phyloP scores from a whole-genome alignment of 1,140 invertebrate genomes.

The Ptiloglossa arizonensis region DNA sequence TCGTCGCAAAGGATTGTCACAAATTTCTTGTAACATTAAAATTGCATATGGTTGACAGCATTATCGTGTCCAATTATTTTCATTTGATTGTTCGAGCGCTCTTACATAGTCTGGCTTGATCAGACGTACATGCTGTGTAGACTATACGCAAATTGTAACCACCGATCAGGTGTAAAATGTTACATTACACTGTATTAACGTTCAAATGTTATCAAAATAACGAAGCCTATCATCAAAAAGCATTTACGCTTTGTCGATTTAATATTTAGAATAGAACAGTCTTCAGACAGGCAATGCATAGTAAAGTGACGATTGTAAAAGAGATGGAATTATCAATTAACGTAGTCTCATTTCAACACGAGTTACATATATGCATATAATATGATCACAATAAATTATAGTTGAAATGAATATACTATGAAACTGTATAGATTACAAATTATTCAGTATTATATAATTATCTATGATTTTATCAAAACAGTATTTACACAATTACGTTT shows the following conservation, averaged over 20 bases:
- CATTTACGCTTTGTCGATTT: slow-evolving; percentile 31
- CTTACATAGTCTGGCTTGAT: slow-evolving; percentile 21
- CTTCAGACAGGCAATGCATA: slow-evolving; percentile 6
- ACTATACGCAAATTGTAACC: slow-evolving; percentile 72
- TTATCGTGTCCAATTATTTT: slow-evolving; percentile 27
- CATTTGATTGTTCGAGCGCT: slow-evolving; percentile 30
- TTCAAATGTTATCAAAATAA: slow-evolving; percentile 36
- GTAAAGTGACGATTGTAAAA: background rate
- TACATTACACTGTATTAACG: slow-evolving; percentile 43
- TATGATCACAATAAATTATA: background rate
- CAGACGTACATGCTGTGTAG: slow-evolving; percentile 73
- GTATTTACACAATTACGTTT: too few relatives aligned
- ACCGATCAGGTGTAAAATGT: slow-evolving; percentile 54
- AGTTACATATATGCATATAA: background rate
- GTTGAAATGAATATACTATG: too few relatives aligned
- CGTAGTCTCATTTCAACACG: background rate
- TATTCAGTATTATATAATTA: too few relatives aligned
- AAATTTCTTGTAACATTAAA: background rate
- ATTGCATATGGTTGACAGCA: background rate
- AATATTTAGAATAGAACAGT: slow-evolving; percentile 1
- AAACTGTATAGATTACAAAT: too few relatives aligned
- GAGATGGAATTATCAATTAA: background rate
- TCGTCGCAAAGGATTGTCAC: background rate
- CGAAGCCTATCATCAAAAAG: background rate
- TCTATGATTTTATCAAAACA: too few relatives aligned